A percentile compares a stretch with the other conserved stretches of the same genome.
These are phyloP conservation scores for Toxotes chatareus DNA, from an alignment of 2,113 vertebrate genomes.

Conservation along the genomic window DNA sequence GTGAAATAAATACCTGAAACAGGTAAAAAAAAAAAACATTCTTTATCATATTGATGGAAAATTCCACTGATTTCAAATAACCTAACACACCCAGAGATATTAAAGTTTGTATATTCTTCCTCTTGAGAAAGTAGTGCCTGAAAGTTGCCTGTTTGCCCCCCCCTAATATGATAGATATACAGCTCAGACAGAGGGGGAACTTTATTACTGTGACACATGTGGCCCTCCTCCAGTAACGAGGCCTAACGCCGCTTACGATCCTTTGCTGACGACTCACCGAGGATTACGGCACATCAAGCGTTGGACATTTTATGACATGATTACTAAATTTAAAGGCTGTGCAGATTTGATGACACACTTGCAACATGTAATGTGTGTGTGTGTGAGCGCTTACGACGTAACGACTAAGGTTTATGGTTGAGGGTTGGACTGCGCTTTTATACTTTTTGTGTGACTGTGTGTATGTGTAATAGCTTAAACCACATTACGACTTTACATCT, in stretches of 20 bases:
- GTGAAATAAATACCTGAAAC: too few species aligned
- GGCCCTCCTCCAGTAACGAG: slow-evolving; percentile 42
- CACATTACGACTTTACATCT: slow-evolving; percentile 22
- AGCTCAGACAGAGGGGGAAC: neutral
- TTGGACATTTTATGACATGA: slow-evolving; percentile 58
- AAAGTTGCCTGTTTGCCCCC: slow-evolving; percentile 8
- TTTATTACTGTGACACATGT: slow-evolving; percentile 40
- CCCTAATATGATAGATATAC: slow-evolving; percentile 30
- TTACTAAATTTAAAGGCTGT: slow-evolving; percentile 31
- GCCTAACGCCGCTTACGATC: slow-evolving; percentile 43
- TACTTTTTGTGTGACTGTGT: neutral
- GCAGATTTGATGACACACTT: slow-evolving; percentile 25
- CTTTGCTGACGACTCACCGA: neutral
- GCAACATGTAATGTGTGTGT: slow-evolving; percentile 8
- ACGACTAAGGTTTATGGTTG: slow-evolving; percentile 18
- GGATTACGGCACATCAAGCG: neutral
- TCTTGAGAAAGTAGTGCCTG: slow-evolving; percentile 2
- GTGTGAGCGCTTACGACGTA: slow-evolving; percentile 3
- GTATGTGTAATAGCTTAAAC: slow-evolving; percentile 21
- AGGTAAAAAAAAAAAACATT: too few species aligned
- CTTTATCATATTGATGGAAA: too few species aligned
- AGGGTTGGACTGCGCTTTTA: neutral
- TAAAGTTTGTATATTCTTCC: neutral
- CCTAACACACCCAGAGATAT: too few species aligned
- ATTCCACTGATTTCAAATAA: too few species aligned